Conservation (phyloP, 2,888 invertebrate genomes). For the Anoplius nigerrimus region DNA sequence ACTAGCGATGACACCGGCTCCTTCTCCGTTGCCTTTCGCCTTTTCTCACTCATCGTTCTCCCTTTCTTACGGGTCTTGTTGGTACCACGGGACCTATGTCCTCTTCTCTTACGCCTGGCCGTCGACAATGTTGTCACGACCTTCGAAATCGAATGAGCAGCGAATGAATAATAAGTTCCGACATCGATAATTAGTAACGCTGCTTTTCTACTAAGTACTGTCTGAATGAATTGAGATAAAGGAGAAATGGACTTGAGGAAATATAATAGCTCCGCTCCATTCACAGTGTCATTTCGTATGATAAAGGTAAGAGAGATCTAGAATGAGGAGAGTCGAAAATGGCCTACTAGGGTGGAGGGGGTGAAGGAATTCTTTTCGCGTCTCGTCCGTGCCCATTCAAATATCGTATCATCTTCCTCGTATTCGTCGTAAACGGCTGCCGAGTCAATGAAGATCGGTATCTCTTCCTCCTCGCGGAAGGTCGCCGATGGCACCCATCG, state of each 20-base stretch:
- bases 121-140: neutral
- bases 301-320: too few species aligned
- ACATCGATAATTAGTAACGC: too few species aligned
- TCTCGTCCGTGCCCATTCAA: neutral
- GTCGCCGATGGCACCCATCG: neutral
- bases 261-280: slow-evolving; percentile 1
- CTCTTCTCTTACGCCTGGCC: neutral
- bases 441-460: neutral
- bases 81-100: neutral
- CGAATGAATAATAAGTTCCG: too few species aligned
- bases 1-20: slow-evolving; percentile 45
- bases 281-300: too few species aligned
- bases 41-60: slow-evolving; percentile 53
- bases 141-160: neutral
- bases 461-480: neutral
- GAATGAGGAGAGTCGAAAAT: too few species aligned
- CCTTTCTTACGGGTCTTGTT: too few species aligned
- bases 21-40: slow-evolving; percentile 44
- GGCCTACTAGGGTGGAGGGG: too few species aligned
- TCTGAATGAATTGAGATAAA: too few species aligned
- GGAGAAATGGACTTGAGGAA: neutral
- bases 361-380: neutral
- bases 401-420: slow-evolving; percentile 27
- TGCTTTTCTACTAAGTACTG: too few species aligned
- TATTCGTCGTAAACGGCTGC: slow-evolving; percentile 29